These are phyloP conservation scores for Tenrec ecaudatus DNA, from an alignment of 2,113 vertebrate genomes.

Conservation along the genomic window DNA sequence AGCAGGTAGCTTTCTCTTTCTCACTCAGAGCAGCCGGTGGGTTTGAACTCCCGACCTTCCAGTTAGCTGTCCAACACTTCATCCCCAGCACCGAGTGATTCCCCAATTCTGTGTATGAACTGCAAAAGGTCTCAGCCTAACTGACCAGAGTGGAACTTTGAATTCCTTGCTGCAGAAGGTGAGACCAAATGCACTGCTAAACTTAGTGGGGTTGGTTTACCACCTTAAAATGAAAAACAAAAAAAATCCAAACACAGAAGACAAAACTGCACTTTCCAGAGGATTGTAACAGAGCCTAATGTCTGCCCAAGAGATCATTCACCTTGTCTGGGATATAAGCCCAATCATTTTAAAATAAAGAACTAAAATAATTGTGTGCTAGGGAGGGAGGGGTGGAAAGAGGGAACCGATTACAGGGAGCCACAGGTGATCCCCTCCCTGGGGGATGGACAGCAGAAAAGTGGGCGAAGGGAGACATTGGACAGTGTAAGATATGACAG, in stretches of 20 bases:
- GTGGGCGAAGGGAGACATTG: too few relatives aligned
- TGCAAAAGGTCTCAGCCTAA: neutral
- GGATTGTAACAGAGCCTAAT: neutral
- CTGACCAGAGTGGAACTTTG: neutral
- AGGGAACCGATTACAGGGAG: too few relatives aligned
- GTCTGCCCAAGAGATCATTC: neutral
- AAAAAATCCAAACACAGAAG: too few relatives aligned
- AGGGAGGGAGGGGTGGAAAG: too few relatives aligned
- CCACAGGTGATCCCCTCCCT: too few relatives aligned
- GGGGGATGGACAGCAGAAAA: too few relatives aligned
- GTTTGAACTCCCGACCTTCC: too few relatives aligned
- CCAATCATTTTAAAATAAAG: slow-evolving; percentile 13
- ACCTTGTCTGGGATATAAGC: neutral
- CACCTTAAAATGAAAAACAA: neutral
- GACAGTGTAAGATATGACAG: too few relatives aligned
- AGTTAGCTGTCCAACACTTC: too few relatives aligned
- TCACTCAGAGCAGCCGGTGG: too few relatives aligned
- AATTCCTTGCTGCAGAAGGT: neutral
- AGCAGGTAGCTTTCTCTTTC: too few relatives aligned
- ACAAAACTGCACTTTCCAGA: neutral
- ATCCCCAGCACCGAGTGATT: too few relatives aligned
- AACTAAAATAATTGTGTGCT: neutral
- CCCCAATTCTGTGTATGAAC: neutral
- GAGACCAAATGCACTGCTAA: neutral
- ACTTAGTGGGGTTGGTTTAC: neutral